These are phyloP conservation scores for Luperina nickerlii DNA, from an alignment of 2,888 invertebrate genomes.

Conservation along the genomic window DNA sequence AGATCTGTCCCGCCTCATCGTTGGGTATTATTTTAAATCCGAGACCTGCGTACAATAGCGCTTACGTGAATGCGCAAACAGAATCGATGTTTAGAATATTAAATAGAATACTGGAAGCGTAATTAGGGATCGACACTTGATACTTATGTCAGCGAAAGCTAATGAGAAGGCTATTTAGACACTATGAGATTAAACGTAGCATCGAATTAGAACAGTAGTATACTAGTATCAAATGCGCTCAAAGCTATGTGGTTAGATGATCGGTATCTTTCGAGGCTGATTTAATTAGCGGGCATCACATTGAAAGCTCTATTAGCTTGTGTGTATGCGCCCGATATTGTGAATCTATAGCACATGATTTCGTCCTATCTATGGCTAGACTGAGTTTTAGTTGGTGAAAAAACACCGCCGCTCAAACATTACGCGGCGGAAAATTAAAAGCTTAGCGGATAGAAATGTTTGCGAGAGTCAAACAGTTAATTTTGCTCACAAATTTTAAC, in stretches of 20 bases:
- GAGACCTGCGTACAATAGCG: slow-evolving; percentile 4
- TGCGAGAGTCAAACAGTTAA: slow-evolving; percentile 4
- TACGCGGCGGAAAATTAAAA: neutral
- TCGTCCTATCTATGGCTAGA: slow-evolving; percentile 6
- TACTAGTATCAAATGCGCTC: slow-evolving; percentile 9
- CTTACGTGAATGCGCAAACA: slow-evolving; percentile 8
- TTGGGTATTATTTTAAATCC: slow-evolving; percentile 41
- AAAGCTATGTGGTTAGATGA: slow-evolving; percentile 48
- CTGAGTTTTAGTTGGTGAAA: slow-evolving; percentile 46
- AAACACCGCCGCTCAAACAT: slow-evolving; percentile 8
- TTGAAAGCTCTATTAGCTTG: slow-evolving; percentile 35
- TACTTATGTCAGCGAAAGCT: slow-evolving; percentile 20
- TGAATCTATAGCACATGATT: slow-evolving; percentile 18
- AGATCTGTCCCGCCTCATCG: slow-evolving; percentile 23
- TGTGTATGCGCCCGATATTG: slow-evolving; percentile 27
- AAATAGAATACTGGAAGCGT: slow-evolving; percentile 14
- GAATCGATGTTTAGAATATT: slow-evolving; percentile 24
- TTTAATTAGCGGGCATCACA: slow-evolving; percentile 45
- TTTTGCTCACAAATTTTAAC: neutral
- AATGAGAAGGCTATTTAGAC: slow-evolving; percentile 34
- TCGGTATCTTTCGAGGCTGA: slow-evolving; percentile 41
- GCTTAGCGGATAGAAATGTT: neutral
- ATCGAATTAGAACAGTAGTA: slow-evolving; percentile 12
- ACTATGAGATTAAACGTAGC: slow-evolving; percentile 9
- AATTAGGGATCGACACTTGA: slow-evolving; percentile 14